phyloP scores from a whole-genome alignment of 2,888 invertebrate genomes.

The Erebia palarica region DNA sequence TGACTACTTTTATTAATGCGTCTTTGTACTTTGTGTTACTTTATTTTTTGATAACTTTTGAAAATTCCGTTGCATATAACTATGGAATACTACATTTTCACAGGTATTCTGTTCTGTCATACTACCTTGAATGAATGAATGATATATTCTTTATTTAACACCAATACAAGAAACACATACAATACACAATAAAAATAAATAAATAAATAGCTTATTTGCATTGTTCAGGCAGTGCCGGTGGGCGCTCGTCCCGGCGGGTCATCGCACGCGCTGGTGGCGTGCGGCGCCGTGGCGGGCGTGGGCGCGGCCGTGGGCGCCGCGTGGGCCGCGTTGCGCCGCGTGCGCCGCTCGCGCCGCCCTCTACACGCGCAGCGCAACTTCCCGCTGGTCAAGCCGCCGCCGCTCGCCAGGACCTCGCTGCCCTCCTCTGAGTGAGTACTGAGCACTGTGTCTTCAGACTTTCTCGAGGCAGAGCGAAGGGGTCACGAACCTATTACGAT shows the following conservation, averaged over 20 bases:
- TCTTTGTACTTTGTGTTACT: not conserved
- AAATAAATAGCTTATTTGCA: not conserved
- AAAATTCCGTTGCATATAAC: too few relatives aligned
- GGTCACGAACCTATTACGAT: too few relatives aligned
- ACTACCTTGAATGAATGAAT: too few relatives aligned
- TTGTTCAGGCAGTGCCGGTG: conserved; percentile 35
- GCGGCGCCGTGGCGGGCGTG: conserved; percentile 54
- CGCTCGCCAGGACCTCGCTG: conserved; percentile 43
- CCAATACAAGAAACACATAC: too few relatives aligned
- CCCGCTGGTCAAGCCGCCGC: conserved; percentile 48
- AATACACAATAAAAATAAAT: not conserved
- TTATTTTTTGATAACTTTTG: not conserved
- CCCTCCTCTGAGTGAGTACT: conserved; percentile 63
- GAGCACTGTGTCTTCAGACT: not conserved
- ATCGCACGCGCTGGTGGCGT: conserved; percentile 56
- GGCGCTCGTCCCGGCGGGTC: conserved; percentile 37
- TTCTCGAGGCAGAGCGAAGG: too few relatives aligned
- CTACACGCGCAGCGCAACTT: conserved; percentile 40
- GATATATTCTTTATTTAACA: too few relatives aligned
- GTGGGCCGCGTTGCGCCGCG: conserved; percentile 54
- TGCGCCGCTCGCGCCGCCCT: conserved; percentile 43
- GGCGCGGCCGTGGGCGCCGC: conserved; percentile 53
- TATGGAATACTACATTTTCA: too few relatives aligned
- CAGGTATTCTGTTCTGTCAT: too few relatives aligned
- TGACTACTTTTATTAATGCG: not conserved